Percentiles rank a stretch among this genome's conserved stretches.
phyloP scores from a whole-genome alignment of 1,140 invertebrate species.

The Macrobrachium rosenbergii region DNA sequence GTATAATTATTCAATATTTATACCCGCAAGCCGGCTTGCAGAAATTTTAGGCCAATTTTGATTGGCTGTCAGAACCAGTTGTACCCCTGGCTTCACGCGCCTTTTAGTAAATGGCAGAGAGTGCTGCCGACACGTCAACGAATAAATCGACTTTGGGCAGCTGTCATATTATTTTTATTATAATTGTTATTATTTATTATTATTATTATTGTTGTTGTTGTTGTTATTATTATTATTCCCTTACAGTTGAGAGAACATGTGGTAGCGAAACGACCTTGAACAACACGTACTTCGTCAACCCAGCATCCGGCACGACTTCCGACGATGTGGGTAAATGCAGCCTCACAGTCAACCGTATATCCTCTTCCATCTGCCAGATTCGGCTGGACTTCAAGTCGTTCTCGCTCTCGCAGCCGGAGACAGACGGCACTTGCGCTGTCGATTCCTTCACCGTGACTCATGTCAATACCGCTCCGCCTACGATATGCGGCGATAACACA shows the following conservation, averaged over 20 bases:
- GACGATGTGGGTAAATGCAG: slow-evolving; percentile 78
- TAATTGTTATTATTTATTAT: too few species aligned
- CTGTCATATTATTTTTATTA: too few species aligned
- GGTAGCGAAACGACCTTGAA: slow-evolving; percentile 67
- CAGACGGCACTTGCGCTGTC: slow-evolving; percentile 78
- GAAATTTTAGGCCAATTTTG: too few species aligned
- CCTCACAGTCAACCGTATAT: slow-evolving; percentile 79
- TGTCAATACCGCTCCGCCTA: slow-evolving; percentile 77
- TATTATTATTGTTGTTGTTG: too few species aligned
- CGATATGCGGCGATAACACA: slow-evolving; percentile 84
- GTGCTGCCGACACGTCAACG: too few species aligned
- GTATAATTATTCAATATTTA: too few species aligned
- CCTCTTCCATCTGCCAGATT: slow-evolving; percentile 81
- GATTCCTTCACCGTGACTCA: slow-evolving; percentile 81
- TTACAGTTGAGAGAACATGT: slow-evolving; percentile 67
- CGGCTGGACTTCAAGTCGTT: slow-evolving; percentile 84
- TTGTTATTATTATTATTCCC: too few species aligned
- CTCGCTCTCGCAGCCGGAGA: slow-evolving; percentile 79
- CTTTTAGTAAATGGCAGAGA: too few species aligned
- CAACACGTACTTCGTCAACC: slow-evolving; percentile 68
- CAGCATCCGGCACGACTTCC: slow-evolving; percentile 68
- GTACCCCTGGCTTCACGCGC: too few species aligned
- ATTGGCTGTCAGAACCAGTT: too few species aligned
- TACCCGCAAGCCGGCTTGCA: too few species aligned
- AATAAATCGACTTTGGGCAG: too few species aligned